Percentiles rank a stretch among this genome's conserved stretches.
Evolutionary conservation across 2,888 invertebrate genomes (phyloP).

Genomic region (Tricholauxania praeusta): DNA sequence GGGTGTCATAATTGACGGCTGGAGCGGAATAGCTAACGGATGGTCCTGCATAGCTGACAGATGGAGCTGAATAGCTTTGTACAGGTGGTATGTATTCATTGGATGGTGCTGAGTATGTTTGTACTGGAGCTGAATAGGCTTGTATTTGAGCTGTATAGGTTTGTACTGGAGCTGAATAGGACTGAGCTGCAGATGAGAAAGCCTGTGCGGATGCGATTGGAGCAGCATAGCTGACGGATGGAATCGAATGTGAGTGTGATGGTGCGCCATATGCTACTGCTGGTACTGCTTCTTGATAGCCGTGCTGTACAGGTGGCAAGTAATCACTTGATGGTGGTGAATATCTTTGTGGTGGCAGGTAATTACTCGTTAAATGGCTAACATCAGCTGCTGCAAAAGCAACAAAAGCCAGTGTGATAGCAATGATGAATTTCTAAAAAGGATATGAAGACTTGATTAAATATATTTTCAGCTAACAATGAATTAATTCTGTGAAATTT

Average conservation of each 20-base stretch:
- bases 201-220: slow-evolving; percentile 2
- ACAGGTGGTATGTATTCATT: slow-evolving; percentile 59
- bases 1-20: slow-evolving; percentile 56
- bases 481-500: background rate
- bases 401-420: slow-evolving; percentile 55
- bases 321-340: slow-evolving; percentile 49
- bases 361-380: slow-evolving; percentile 59
- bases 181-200: background rate
- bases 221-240: slow-evolving; percentile 27
- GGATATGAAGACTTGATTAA: background rate
- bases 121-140: slow-evolving; percentile 45
- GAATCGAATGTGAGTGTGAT: slow-evolving; percentile 13
- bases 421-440: slow-evolving; percentile 63
- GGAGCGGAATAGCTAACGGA: slow-evolving; percentile 45
- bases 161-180: slow-evolving; percentile 26
- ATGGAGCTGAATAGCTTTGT: slow-evolving; percentile 46
- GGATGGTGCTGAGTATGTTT: slow-evolving; percentile 47
- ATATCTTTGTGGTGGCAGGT: slow-evolving; percentile 56
- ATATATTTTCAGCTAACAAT: background rate
- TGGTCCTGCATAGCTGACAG: slow-evolving; percentile 41
- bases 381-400: slow-evolving; percentile 64
- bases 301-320: slow-evolving; percentile 45
- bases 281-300: slow-evolving; percentile 46
- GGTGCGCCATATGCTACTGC: background rate
- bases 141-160: slow-evolving; percentile 14